Evolutionary conservation across 2,113 vertebrate genomes (phyloP), one percentile per base, ranked within the genome.

Genomic region (Pachyramphus minor): DNA sequence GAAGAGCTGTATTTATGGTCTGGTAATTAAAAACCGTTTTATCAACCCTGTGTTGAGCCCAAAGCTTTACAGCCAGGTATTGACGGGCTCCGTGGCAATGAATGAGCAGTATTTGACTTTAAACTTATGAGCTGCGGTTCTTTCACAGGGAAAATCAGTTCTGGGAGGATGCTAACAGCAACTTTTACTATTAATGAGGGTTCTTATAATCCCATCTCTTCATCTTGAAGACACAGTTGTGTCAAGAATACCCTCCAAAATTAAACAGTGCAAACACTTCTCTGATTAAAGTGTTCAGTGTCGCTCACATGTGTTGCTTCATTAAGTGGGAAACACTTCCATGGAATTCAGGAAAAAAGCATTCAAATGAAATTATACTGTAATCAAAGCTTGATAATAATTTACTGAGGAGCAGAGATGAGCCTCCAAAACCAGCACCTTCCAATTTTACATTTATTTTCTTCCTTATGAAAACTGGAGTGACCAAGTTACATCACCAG

Each of bases 21-120:
- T 99, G 98, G 99, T 99, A 99, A 99, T 99, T 99, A 99, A 99
- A 99, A 99, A 97, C 97, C 98, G 98, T 99, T 99, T 99, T 98
- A 99, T 99, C 98, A 99, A 97, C 94, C 93, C 97, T 79, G 93
- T 94, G 84, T 97, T 95, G 97, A 97, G 97, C 96, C 97, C 96
- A 96, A 96, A 97, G 96, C 98, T 98, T 97, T 98, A 97, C 97
- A 94, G 97, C 95, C 31, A 97, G 96, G 84, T 98, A 99, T 99
- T 96, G 99, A 99, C 97, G 95, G 97, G 97, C 96, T 96, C 96
- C 87, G 93, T 84, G 96, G 97, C 97, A 97, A 92, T 97, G 97
- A 98, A 94, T 97, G 98, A 98, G 98, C 98, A 98, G 98, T 98
- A 98, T 99, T 98, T 97, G 98, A 98, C 98, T 98, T 98, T 87